Conservation (phyloP, 2,888 invertebrate genomes). For the Plagiodera versicolora region DNA sequence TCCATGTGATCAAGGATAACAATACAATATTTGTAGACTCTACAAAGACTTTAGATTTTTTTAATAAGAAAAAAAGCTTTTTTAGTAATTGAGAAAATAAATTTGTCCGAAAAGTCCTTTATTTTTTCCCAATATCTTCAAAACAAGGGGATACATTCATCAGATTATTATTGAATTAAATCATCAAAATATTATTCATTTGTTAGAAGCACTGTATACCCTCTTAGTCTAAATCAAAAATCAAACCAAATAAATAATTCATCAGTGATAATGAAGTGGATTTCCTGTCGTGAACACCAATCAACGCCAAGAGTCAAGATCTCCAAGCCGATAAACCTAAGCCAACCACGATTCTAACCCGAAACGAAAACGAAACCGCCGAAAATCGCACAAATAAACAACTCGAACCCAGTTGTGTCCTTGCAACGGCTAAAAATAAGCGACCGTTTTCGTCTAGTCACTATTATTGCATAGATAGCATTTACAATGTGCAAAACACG, state of each 20-base stretch:
- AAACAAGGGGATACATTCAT: too few species aligned
- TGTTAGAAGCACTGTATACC: too few species aligned
- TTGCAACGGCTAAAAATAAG: conserved; percentile 45
- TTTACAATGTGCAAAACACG: conserved; percentile 49
- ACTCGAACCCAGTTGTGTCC: conserved; percentile 31
- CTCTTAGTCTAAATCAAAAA: not conserved
- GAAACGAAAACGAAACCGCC: conserved; percentile 11
- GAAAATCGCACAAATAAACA: conserved; percentile 20
- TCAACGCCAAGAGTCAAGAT: conserved; percentile 11
- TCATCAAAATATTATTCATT: too few species aligned
- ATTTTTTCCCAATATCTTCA: too few species aligned
- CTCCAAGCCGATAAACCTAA: not conserved
- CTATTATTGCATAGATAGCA: conserved; percentile 55
- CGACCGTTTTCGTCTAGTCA: conserved; percentile 52
- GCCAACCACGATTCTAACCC: conserved; percentile 12
- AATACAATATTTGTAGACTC: too few species aligned
- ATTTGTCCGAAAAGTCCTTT: too few species aligned
- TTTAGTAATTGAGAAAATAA: too few species aligned
- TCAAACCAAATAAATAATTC: not conserved
- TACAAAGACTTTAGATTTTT: too few species aligned
- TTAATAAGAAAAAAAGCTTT: too few species aligned
- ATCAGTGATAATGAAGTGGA: not conserved
- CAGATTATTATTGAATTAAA: too few species aligned
- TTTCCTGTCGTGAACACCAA: conserved; percentile 9
- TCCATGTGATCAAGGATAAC: too few species aligned